These are phyloP conservation scores for Coptodon rendalli DNA, from an alignment of 2,113 vertebrate genomes.

Conservation along the genomic window DNA sequence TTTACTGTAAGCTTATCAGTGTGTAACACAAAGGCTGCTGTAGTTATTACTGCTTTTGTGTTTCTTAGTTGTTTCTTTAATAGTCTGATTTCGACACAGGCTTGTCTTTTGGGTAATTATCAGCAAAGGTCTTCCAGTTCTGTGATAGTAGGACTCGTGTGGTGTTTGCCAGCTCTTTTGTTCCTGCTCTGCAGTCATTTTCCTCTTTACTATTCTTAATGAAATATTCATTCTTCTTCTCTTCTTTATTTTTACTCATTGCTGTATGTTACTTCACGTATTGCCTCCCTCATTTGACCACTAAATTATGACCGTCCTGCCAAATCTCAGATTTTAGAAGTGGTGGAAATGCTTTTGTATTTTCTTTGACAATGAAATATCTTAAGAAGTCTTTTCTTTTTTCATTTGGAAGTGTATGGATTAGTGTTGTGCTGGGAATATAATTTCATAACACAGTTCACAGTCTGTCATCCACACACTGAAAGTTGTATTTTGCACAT, in stretches of 20 bases:
- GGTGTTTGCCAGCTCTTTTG: neutral
- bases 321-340: neutral
- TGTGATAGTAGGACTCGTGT: neutral
- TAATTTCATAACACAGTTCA: neutral
- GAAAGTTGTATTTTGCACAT: neutral
- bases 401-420: neutral
- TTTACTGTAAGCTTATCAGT: neutral
- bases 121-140: neutral
- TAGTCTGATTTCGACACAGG: neutral
- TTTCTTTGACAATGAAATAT: neutral
- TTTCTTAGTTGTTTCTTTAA: neutral
- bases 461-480: fast-evolving
- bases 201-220: neutral
- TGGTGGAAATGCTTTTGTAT: neutral
- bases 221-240: neutral
- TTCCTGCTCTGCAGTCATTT: neutral
- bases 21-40: neutral
- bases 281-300: neutral
- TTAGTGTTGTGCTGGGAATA: neutral
- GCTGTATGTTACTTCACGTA: neutral
- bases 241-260: neutral
- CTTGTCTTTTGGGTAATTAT: neutral
- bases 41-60: neutral
- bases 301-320: fast-evolving
- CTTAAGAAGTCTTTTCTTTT: neutral